These are phyloP conservation scores for Ernsta delagoae DNA, from an alignment of 2,888 invertebrate genomes.

Conservation along the genomic window DNA sequence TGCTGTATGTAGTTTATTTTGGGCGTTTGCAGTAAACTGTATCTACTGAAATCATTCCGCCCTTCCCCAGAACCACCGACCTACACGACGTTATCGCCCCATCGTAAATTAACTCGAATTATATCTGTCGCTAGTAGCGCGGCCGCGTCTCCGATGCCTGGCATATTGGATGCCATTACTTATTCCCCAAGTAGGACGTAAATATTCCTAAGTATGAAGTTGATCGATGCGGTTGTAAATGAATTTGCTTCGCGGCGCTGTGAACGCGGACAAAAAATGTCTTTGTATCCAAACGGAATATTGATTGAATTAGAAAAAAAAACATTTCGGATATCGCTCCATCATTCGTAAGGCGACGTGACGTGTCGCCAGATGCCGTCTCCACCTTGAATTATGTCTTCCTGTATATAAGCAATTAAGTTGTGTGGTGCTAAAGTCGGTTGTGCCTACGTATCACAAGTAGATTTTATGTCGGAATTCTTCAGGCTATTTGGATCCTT, in stretches of 20 bases:
- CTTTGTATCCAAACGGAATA: constrained; percentile 32
- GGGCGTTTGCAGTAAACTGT: background rate
- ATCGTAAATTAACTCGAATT: constrained; percentile 73
- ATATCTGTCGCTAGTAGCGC: constrained; percentile 46
- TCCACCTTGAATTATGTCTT: constrained; percentile 31
- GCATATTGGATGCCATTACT: constrained; percentile 44
- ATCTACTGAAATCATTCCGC: constrained; percentile 6
- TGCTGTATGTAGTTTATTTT: background rate
- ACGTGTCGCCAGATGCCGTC: constrained; percentile 31
- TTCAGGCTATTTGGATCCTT: background rate
- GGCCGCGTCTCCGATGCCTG: constrained; percentile 19
- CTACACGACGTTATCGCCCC: constrained; percentile 55
- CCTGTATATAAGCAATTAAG: constrained; percentile 29
- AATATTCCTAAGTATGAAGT: constrained; percentile 39
- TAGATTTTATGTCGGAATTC: background rate
- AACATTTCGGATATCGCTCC: constrained; percentile 32
- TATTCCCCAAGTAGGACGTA: constrained; percentile 43
- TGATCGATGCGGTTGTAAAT: constrained; percentile 35
- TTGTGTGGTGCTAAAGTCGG: background rate
- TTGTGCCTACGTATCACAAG: background rate
- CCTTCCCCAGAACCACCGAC: background rate
- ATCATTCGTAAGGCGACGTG: constrained; percentile 33
- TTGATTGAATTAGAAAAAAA: constrained; percentile 37
- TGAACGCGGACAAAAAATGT: constrained; percentile 22
- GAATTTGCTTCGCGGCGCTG: constrained; percentile 28